Evolutionary conservation across 2,797 vertebrate genomes (phyloP), one percentile per base, ranked within the genome.

Genomic region (Anomalospiza imberbis): DNA sequence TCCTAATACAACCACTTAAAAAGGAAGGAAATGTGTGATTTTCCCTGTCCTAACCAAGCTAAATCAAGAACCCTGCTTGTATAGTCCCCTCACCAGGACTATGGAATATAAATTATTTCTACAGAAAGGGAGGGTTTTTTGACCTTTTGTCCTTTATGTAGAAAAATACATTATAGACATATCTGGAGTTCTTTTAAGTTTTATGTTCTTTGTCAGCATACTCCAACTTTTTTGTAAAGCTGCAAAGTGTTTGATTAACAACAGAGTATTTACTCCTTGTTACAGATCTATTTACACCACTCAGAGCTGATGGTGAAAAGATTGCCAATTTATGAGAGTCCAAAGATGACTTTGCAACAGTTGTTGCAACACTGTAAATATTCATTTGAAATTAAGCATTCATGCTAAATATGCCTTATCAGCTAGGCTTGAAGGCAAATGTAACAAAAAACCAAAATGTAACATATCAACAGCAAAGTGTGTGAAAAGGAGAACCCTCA

Each of bases 271-370:
- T 93, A 76, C 36, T 87, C 24, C 63, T 75, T 71, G 42, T 70
- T 60, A 51, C 44, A 82, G 47, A 83, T 58, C 57, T 89, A 53
- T 88, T 94, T 96, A 78, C 78, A 88, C 44, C 51, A 58, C 76
- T 79, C 40, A 34, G 58, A 68, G 72, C 5, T 45, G 50, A 60
- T 1, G 5, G 55, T 70, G 73, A 44, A 86, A 61, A 88, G 36
- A 84, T 86, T 81, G 93, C 83, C 67, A 45, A 50, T 88, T 94
- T 87, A 84, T 90, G 71, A 82, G 78, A 88, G 80, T 85, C 71
- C 61, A 87, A 91, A 88, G 63, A 91, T 82, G 24, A 88, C 62
- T 86, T 86, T 60, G 85, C 74, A 94, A 74, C 62, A 75, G 70
- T 65, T 90, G 63, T 60, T 94, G 75, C 72, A 89, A 80, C 65